phyloP scores from a whole-genome alignment of 1,140 invertebrate species.

The Drosophila pallidifrons region DNA sequence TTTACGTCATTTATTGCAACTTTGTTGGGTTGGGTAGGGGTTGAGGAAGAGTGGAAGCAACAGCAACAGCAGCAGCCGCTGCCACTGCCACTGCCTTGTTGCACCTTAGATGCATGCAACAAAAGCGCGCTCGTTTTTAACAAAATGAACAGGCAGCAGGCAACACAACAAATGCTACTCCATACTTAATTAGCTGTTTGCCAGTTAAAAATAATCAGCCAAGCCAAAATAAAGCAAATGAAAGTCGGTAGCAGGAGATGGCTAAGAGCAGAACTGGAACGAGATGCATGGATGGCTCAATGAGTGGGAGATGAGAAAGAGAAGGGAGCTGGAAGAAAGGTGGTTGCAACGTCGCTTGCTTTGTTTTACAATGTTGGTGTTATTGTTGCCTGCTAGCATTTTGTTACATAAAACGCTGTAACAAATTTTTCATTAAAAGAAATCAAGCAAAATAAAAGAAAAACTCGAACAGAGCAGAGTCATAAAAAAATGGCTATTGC shows the following conservation, averaged over 20 bases:
- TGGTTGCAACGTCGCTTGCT: slow-evolving; percentile 40
- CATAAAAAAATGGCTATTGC: slow-evolving; percentile 75
- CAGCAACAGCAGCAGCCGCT: not conserved
- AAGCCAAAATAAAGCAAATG: slow-evolving; percentile 79
- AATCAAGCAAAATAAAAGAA: slow-evolving; percentile 66
- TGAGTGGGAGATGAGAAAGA: not conserved
- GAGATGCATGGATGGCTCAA: slow-evolving; percentile 5
- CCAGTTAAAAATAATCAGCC: slow-evolving; percentile 83
- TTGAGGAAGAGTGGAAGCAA: too few species aligned
- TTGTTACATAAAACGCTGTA: slow-evolving; percentile 79
- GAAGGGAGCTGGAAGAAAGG: not conserved
- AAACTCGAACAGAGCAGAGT: slow-evolving; percentile 7
- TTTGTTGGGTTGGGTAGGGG: slow-evolving; percentile 53
- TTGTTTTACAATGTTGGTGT: slow-evolving; percentile 75
- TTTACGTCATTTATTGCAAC: slow-evolving; percentile 82
- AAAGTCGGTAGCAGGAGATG: slow-evolving; percentile 66
- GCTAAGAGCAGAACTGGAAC: slow-evolving; percentile 41
- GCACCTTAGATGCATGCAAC: slow-evolving; percentile 47
- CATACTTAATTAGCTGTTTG: slow-evolving; percentile 84
- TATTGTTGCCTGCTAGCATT: slow-evolving; percentile 70
- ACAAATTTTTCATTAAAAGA: slow-evolving; percentile 83
- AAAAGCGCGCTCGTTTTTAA: slow-evolving; percentile 63
- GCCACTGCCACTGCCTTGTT: slow-evolving; percentile 62
- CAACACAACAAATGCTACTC: slow-evolving; percentile 70
- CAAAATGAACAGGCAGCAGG: slow-evolving; percentile 59